Evolutionary conservation across 2,888 invertebrate genomes (phyloP).

Genomic region (Drosophila setosimentum): DNA sequence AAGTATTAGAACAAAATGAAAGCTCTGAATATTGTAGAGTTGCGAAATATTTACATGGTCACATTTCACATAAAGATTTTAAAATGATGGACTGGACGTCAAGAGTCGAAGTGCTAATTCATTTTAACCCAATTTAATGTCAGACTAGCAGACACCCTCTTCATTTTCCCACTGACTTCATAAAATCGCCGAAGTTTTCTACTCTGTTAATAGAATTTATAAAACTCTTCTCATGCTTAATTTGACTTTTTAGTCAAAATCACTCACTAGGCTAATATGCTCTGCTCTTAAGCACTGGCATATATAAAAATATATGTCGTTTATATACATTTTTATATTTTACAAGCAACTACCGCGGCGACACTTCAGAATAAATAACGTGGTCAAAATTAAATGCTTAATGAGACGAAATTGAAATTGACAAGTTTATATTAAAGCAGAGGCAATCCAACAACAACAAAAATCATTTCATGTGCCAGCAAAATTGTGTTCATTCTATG

Average conservation of each 20-base stretch:
- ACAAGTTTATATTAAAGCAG: constrained; percentile 15
- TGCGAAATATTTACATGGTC: background rate
- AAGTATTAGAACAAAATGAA: constrained; percentile 26
- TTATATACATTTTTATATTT: constrained; percentile 37
- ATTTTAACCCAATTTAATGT: background rate
- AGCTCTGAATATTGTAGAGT: constrained; percentile 44
- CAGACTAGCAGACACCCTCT: background rate
- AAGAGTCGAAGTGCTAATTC: background rate
- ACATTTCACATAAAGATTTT: background rate
- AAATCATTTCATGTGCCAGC: constrained; percentile 49
- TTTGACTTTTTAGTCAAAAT: background rate
- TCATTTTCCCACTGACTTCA: background rate
- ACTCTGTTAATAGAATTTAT: background rate
- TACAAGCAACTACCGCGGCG: constrained; percentile 23
- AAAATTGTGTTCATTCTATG: constrained; percentile 14
- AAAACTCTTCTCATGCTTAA: background rate
- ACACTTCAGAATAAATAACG: constrained; percentile 27
- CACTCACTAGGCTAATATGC: background rate
- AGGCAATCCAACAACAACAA: background rate
- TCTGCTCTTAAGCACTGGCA: background rate
- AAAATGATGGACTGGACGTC: background rate
- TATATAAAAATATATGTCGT: constrained; percentile 6
- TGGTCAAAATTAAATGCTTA: constrained; percentile 41
- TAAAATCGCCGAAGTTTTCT: background rate
- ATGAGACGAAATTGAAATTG: constrained; percentile 43